phyloP scores from a whole-genome alignment of 2,888 invertebrate species.

The Noctua comes region DNA sequence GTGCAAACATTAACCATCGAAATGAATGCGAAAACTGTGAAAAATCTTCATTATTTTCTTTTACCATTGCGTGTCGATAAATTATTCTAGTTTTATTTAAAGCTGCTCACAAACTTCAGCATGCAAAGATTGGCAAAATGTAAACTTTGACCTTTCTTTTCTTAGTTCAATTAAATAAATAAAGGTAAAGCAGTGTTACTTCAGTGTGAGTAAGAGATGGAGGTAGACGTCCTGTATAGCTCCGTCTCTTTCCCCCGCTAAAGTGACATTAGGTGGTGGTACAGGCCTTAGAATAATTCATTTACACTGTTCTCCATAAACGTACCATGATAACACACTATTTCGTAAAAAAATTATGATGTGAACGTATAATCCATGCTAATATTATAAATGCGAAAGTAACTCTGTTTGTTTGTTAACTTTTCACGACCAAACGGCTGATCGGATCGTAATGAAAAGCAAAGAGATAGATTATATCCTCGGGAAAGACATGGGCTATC shows the following conservation, averaged over 20 bases:
- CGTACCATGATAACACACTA: not conserved
- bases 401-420: no score
- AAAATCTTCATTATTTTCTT: not conserved
- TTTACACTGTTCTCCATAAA: not conserved
- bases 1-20: not conserved
- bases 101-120: slow-evolving; percentile 13
- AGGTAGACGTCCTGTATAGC: not conserved
- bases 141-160: slow-evolving; percentile 19
- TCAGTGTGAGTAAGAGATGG: not conserved
- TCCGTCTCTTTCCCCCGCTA: not conserved
- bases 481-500: no score
- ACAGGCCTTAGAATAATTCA: not conserved
- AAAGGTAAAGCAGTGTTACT: not conserved
- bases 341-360: not conserved
- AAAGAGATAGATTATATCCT: no score
- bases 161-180: not conserved
- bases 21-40: slow-evolving; percentile 5
- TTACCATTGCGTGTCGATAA: slow-evolving; percentile 44
- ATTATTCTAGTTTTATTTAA: slow-evolving; percentile 32
- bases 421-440: no score
- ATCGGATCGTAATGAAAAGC: no score
- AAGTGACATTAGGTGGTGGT: not conserved
- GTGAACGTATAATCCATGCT: not conserved
- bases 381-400: no score
- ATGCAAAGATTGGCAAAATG: slow-evolving; percentile 21